Evolutionary conservation across 2,888 invertebrate species (phyloP), one percentile per base, ranked within the genome.

Genomic region (Opisthograptis luteolata): DNA sequence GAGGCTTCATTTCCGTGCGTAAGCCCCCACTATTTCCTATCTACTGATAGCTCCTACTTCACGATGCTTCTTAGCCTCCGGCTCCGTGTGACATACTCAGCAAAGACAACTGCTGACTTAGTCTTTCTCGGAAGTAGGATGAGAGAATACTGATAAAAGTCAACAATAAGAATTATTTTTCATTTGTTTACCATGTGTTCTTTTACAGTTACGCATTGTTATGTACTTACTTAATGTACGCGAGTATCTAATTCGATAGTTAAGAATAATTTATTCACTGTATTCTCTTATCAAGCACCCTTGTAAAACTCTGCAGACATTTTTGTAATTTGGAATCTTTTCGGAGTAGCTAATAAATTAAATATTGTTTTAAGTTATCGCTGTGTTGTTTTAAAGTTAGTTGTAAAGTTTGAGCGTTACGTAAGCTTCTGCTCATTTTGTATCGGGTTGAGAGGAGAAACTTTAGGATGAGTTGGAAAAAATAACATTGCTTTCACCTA

Each of bases 1-100:
- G 45, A 46, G 36, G 58, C 50, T 79, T 82, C 76, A 82, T 83
- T 82, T 84, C 84, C 84, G 80, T 68, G 75, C 76, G 76, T 77
- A 76, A 70, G 68, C 64, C 66, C 61, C 62, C 66, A 71, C 76
- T 76, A 80, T 75, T 76, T 80, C 74, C 79, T 79, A 68, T 64
- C 63, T 56, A 45, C 58, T 68, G 68, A 73, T 70, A 74, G 70
- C 71, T 70, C 70, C 68, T 79, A 79, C 71, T 47, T 42, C 40
- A 53, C 43, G 53, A 44, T 40, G 25, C 30, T 41, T 39, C 39
- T 39, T 45, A 46, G 20, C 41, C 31, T 24, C 32, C 9, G 19
- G 9, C 25, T 7, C 22, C 9, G 28, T 41, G 41, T 43, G 40
- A 52, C 39, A 44, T 46, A 40, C 49, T 41, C 30, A 20, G 7